Conservation (phyloP, 2,888 invertebrate genomes). For the Camptogramma bilineatum region DNA sequence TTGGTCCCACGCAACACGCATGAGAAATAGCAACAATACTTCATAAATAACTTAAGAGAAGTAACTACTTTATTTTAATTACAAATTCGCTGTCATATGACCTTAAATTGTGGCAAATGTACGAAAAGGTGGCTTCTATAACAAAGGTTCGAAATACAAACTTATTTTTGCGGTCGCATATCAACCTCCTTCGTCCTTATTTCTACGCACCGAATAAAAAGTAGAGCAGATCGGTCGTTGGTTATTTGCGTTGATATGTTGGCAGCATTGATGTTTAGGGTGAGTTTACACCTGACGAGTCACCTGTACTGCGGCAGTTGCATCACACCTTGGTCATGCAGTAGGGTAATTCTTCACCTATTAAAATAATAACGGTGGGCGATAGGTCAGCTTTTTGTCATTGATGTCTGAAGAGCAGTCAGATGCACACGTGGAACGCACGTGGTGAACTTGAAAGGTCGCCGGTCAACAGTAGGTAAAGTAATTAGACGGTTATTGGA, state of each 20-base stretch:
- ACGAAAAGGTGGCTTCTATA: conserved; percentile 44
- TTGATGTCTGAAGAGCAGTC: conserved; percentile 61
- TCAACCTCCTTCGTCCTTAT: conserved; percentile 28
- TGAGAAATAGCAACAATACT: conserved; percentile 27
- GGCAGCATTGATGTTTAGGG: conserved; percentile 53
- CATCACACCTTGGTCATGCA: conserved; percentile 66
- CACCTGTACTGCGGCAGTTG: conserved; percentile 72
- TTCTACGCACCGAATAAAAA: conserved; percentile 22
- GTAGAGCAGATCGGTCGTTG: conserved; percentile 27
- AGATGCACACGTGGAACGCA: conserved; percentile 68
- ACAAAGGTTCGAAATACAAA: conserved; percentile 43
- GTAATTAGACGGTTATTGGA: conserved; percentile 16
- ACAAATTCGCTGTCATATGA: conserved; percentile 56
- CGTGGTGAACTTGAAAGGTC: conserved; percentile 47
- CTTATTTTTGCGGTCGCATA: conserved; percentile 25
- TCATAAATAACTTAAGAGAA: conserved; percentile 23
- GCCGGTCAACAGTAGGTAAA: conserved; percentile 40
- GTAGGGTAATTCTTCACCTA: conserved; percentile 51
- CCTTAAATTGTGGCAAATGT: conserved; percentile 47
- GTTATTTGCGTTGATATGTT: conserved; percentile 32
- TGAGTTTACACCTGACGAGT: conserved; percentile 64
- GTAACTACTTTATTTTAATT: conserved; percentile 55
- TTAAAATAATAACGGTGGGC: conserved; percentile 55
- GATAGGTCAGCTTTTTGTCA: conserved; percentile 77
- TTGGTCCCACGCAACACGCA: conserved; percentile 29